phyloP scores from a whole-genome alignment of 2,888 invertebrate genomes.

The Crossocerus cetratus region DNA sequence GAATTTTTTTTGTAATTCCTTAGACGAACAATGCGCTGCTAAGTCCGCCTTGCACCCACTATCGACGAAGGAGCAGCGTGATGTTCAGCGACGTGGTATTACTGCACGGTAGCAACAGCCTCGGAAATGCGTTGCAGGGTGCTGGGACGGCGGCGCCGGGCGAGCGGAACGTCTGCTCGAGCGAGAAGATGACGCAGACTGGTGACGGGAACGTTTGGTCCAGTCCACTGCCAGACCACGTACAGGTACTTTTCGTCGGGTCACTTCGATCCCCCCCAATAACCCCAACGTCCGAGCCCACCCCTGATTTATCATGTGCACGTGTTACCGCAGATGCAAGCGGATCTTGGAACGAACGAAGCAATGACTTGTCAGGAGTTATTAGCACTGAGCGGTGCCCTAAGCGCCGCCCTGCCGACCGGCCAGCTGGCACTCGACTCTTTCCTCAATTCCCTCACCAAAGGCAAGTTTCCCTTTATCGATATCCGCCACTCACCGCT shows the following conservation, averaged over 20 bases:
- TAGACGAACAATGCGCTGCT: slow-evolving; percentile 78
- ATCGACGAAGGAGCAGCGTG: slow-evolving; percentile 87
- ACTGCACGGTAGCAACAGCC: slow-evolving; percentile 81
- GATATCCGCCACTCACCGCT: no score
- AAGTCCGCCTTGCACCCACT: slow-evolving; percentile 85
- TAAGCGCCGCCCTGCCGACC: slow-evolving; percentile 93
- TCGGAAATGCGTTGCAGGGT: slow-evolving; percentile 69
- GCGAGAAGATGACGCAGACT: slow-evolving; percentile 94
- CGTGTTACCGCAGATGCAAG: slow-evolving; percentile 59
- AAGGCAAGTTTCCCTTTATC: slow-evolving; percentile 79
- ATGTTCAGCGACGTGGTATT: slow-evolving; percentile 93
- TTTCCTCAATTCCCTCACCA: slow-evolving; percentile 88
- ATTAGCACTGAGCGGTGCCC: slow-evolving; percentile 93
- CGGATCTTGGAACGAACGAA: slow-evolving; percentile 81
- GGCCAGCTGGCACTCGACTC: slow-evolving; percentile 90
- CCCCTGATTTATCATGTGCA: slow-evolving; percentile 18
- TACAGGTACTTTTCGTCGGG: slow-evolving; percentile 61
- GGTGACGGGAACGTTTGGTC: slow-evolving; percentile 85
- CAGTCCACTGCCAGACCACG: slow-evolving; percentile 67
- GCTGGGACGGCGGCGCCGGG: slow-evolving; percentile 69
- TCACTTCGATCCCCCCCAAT: background rate
- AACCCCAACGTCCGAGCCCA: background rate
- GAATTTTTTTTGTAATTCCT: slow-evolving; percentile 15
- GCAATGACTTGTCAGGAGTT: slow-evolving; percentile 93
- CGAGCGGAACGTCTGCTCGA: slow-evolving; percentile 85